Evolutionary conservation across 2,888 invertebrate species (phyloP).

Genomic region (Capitulum mitella): DNA sequence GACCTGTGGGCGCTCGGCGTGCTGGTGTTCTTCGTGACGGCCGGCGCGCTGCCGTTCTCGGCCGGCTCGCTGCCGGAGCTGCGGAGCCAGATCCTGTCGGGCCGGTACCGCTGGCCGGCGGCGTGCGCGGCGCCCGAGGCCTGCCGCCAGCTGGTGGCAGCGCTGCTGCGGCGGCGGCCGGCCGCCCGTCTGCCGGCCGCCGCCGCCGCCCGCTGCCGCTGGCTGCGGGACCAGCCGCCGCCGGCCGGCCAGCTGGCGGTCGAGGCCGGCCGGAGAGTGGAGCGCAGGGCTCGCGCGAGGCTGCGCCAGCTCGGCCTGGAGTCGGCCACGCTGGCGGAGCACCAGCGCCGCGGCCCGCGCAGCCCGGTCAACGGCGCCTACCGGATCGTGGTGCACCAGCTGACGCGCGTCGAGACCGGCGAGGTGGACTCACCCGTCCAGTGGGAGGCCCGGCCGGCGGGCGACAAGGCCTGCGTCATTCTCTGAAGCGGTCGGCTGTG

Average conservation of each 20-base stretch:
- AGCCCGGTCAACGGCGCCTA: slow-evolving; percentile 63
- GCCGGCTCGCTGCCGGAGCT: slow-evolving; percentile 65
- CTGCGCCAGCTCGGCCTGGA: slow-evolving; percentile 25
- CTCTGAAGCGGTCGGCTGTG: no score
- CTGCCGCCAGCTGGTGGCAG: slow-evolving; percentile 49
- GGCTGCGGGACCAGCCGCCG: background rate
- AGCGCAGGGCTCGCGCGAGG: slow-evolving; percentile 6
- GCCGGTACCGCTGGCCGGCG: slow-evolving; percentile 49
- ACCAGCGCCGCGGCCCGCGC: slow-evolving; percentile 50
- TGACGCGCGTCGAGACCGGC: slow-evolving; percentile 19
- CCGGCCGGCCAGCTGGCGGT: background rate
- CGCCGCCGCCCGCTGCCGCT: background rate
- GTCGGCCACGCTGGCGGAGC: background rate
- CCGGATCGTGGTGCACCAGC: slow-evolving; percentile 56
- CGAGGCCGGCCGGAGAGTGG: background rate
- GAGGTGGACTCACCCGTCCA: background rate
- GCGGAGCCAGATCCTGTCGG: slow-evolving; percentile 59
- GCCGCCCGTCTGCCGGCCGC: slow-evolving; percentile 46
- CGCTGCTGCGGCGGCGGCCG: slow-evolving; percentile 43
- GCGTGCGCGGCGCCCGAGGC: slow-evolving; percentile 50
- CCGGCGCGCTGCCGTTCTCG: slow-evolving; percentile 66
- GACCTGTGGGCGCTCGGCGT: slow-evolving; percentile 72
- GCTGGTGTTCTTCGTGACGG: slow-evolving; percentile 63
- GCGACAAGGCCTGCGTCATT: background rate
- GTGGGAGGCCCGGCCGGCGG: no score